Conservation (phyloP, 2,113 vertebrate genomes). For the Eira barbara region DNA sequence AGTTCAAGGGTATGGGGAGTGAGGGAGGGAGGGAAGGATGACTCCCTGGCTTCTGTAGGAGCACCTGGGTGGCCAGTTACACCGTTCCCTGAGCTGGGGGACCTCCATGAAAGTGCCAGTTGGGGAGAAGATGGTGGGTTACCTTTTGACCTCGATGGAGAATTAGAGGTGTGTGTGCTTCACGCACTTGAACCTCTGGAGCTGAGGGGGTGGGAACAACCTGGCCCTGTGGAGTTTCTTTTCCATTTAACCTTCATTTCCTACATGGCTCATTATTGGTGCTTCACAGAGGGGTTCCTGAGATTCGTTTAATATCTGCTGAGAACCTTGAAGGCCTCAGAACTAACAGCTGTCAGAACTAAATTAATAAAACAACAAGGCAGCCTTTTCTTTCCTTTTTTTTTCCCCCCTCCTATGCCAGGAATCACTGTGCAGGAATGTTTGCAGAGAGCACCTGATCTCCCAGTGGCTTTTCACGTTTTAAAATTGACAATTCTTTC, state of each 20-base stretch:
- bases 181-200: background rate
- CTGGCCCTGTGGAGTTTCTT: background rate
- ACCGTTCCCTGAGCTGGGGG: too few relatives aligned
- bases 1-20: background rate
- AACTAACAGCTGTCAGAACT: constrained; percentile 47
- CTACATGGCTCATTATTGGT: background rate
- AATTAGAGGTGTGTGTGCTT: background rate
- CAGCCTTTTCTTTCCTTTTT: background rate
- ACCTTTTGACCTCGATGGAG: background rate
- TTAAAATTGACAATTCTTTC: constrained; percentile 52
- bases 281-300: background rate
- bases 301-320: constrained; percentile 20
- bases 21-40: too few relatives aligned
- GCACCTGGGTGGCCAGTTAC: too few relatives aligned
- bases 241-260: background rate
- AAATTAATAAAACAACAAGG: constrained; percentile 64
- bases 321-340: constrained; percentile 35
- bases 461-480: background rate
- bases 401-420: background rate
- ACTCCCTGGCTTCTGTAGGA: too few relatives aligned
- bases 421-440: background rate
- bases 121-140: background rate
- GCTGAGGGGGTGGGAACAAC: background rate
- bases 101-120: accelerated
- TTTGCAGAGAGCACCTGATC: background rate